Base-by-base conservation (phyloP, 2,113 vertebrate species). In the Heliornis fulica region DNA sequence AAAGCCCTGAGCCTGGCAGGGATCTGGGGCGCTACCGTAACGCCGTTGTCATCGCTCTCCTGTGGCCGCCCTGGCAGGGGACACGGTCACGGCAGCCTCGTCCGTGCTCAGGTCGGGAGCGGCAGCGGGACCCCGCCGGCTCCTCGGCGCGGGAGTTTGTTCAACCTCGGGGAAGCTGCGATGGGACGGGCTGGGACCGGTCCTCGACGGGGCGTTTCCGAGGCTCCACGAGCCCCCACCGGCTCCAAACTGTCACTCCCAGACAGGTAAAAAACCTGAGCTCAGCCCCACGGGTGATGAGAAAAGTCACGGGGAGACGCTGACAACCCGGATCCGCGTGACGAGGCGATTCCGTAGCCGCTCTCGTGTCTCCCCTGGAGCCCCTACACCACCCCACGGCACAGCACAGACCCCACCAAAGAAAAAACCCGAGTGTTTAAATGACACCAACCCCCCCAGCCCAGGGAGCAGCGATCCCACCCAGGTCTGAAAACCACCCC, bases 361-460 rank as follows among this genome's bases (percentile, higher is more conserved):
- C 77, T 28, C 1, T 16, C 0, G 2, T 3, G 18, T 3, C 57
- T 20, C 53, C 50, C 48, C 45, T 7, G 34, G 32, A 1, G 13
- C 51, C 23, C 83, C 11, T 26, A 51, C 50, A 28, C n/a, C 41
- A 5, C 10, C 31, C 5, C 9, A 11, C 4, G 46, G 17, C 22
- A 12, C 23, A 54, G 51, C 40, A 19, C 45, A 4, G 51, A 11
- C 78, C 40, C 46, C 41, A 31, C 51, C 28, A 7, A 32, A 36
- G 14, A n/a, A 31, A 31, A 46, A 46, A 46, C 46, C 21, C 46
- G 22, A 21, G 45, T 1, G 15, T 51, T 51, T 13, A n/a, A 87
- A 53, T 0, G 6, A 48, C 32, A 20, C 9, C 1, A 15, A 9
- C 31, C 5, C 21, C 41, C 22, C 2, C 0, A 4, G 8, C 10